These are phyloP conservation scores for Epinotia demarniana DNA, from an alignment of 2,888 invertebrate genomes.

Conservation along the genomic window DNA sequence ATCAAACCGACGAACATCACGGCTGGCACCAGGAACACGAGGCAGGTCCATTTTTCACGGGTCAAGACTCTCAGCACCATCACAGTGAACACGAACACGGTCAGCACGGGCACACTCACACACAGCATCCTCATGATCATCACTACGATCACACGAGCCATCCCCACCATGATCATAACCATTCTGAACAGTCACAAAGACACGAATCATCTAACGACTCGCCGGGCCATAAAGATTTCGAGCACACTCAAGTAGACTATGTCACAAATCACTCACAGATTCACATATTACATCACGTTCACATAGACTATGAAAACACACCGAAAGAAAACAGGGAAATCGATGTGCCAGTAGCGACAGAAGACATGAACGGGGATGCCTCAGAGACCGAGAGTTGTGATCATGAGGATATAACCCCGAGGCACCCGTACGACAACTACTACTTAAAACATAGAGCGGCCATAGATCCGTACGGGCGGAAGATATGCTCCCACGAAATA, in stretches of 20 bases:
- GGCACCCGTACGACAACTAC: conserved; percentile 81
- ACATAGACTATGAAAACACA: conserved; percentile 58
- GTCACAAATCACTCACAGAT: conserved; percentile 30
- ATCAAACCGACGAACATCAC: conserved; percentile 48
- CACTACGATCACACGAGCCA: conserved; percentile 47
- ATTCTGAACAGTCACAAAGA: conserved; percentile 38
- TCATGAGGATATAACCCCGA: conserved; percentile 70
- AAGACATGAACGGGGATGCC: conserved; percentile 62
- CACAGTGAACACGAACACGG: conserved; percentile 46
- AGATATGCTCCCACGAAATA: conserved; percentile 77
- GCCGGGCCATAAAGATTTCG: conserved; percentile 14
- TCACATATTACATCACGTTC: conserved; percentile 60
- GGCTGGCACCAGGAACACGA: conserved; percentile 35
- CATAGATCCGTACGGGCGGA: conserved; percentile 72
- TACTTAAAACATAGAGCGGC: conserved; percentile 75
- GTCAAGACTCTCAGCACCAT: conserved; percentile 42
- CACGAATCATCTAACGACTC: conserved; percentile 40
- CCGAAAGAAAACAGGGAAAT: conserved; percentile 51
- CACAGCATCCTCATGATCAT: conserved; percentile 48
- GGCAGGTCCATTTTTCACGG: conserved; percentile 41
- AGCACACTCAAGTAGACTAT: conserved; percentile 31
- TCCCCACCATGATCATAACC: conserved; percentile 47
- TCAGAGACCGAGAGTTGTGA: conserved; percentile 66
- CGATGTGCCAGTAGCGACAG: conserved; percentile 48
- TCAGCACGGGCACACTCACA: conserved; percentile 50